Evolutionary conservation across 2,113 vertebrate species (phyloP).

Genomic region (Mellivora capensis): DNA sequence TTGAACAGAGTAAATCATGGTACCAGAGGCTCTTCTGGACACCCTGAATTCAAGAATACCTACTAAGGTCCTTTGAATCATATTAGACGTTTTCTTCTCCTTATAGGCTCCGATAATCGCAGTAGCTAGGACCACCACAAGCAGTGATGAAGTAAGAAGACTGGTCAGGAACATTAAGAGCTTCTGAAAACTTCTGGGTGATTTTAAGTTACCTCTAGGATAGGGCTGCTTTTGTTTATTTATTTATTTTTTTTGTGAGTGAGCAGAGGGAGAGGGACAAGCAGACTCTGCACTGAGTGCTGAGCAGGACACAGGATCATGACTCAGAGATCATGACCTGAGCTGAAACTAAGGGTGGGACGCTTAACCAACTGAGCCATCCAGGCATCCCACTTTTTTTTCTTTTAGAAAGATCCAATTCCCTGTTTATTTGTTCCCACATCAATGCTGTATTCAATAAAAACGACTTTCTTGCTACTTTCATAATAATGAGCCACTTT

Average conservation of each 20-base stretch:
- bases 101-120: background rate
- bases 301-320: background rate
- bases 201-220: background rate
- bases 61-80: background rate
- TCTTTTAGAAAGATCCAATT: background rate
- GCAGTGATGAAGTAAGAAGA: background rate
- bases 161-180: background rate
- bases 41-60: background rate
- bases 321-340: background rate
- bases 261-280: background rate
- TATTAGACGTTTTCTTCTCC: background rate
- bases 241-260: background rate
- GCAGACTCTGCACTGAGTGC: background rate
- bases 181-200: background rate
- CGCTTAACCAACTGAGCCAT: background rate
- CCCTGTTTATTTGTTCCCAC: background rate
- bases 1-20: background rate
- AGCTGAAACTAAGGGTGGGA: background rate
- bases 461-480: background rate
- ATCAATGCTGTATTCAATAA: conserved; percentile 28
- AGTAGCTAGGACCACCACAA: background rate
- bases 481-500: background rate
- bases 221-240: background rate
- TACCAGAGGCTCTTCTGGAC: background rate
- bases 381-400: background rate